A percentile compares a stretch with the other conserved stretches of the same genome.
Evolutionary conservation across 2,888 invertebrate genomes (phyloP).

Genomic region (Operophtera brumata): DNA sequence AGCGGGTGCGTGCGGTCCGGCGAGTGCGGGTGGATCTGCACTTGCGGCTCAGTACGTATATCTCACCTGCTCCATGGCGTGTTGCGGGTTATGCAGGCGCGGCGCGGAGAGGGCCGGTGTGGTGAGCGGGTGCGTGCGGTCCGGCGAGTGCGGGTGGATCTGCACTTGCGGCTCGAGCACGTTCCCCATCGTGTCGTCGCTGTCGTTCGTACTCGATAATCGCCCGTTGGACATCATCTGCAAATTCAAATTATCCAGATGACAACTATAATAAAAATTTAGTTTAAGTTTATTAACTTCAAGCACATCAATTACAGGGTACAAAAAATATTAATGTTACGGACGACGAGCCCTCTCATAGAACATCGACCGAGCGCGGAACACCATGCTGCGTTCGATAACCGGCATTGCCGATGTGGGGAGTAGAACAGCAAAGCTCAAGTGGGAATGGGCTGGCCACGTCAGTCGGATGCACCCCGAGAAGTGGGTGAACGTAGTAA

Average conservation of each 20-base stretch:
- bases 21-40: constrained; percentile 70
- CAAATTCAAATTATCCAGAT: not conserved
- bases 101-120: constrained; percentile 30
- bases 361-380: no score
- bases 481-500: no score
- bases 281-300: no score
- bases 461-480: no score
- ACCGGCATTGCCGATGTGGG: no score
- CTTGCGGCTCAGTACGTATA: constrained; percentile 76
- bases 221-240: constrained; percentile 81
- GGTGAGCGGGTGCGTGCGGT: constrained; percentile 46
- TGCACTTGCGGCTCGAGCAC: constrained; percentile 73
- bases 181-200: constrained; percentile 75
- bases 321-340: no score
- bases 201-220: constrained; percentile 75
- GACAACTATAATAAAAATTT: no score
- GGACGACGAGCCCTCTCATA: no score
- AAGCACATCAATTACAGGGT: no score
- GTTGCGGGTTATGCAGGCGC: constrained; percentile 53
- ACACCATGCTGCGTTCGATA: no score
- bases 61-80: constrained; percentile 55
- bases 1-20: constrained; percentile 52
- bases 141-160: constrained; percentile 69
- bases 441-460: no score
- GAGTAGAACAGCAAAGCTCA: no score